Evolutionary conservation across 35 echinoderm and acorn worm species (phyloP), one percentile per base, ranked within the genome.

Genomic region (Lytechinus pictus): DNA sequence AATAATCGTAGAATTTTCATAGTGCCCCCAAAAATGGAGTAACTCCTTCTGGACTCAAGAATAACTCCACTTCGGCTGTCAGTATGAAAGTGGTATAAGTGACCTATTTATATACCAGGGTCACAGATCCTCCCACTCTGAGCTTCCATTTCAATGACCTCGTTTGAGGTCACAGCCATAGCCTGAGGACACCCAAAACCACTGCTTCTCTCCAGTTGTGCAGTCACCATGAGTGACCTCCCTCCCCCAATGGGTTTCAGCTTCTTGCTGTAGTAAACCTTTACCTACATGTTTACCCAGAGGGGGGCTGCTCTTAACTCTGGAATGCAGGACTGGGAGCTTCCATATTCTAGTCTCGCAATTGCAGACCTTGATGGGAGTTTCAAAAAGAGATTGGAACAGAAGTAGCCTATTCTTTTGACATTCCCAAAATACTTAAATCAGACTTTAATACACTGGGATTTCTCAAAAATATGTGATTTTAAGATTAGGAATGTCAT

Each of bases 41-140:
- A 44, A 44, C 33, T 44, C 33, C 33, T 44, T 44, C 33, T 44
- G 33, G 33, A 44, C 33, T 44, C 33, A 0, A 44, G 33, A 44
- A 44, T 44, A 44, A 44, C 33, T 44, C 33, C 33, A 44, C 33
- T 44, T 44, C 33, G 33, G 33, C 33, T 44, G 33, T 44, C 33
- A 44, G 33, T 44, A 44, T 44, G 33, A 44, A 44, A 44, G 33
- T 44, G 33, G 33, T 44, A 44, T 44, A 44, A 44, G 33, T 24
- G 19, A 79, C 66, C 66, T 79, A 79, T 79, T 79, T 79, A 79
- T 79, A 79, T n/a, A n/a, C 66, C 66, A 79, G 66, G 66, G 66
- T 79, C 66, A 79, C 66, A n/a, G 7, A 79, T 79, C 66, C 66
- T 79, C 66, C 66, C 33, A 14, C 66, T 79, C 66, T 79, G 66